Percentiles rank a stretch among this genome's conserved stretches.
Conservation (phyloP, 2,888 invertebrate genomes). For the Cheilosia urbana region DNA sequence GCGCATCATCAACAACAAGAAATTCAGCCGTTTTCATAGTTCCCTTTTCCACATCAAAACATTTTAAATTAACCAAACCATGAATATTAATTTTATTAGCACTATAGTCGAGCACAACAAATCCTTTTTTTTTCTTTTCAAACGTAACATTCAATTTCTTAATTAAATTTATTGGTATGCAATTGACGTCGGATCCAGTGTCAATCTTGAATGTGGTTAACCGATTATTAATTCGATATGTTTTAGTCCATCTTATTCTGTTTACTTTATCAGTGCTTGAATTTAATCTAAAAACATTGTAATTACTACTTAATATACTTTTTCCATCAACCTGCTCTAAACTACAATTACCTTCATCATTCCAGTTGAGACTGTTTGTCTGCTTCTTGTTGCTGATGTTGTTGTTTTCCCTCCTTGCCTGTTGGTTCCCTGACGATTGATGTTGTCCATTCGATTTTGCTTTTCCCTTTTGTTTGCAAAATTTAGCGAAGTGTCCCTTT, state of each 20-base stretch:
- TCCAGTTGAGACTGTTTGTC: slow-evolving; percentile 19
- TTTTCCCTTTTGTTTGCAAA: slow-evolving; percentile 33
- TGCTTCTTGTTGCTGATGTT: slow-evolving; percentile 6
- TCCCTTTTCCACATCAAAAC: slow-evolving; percentile 31
- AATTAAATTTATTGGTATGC: too few species aligned
- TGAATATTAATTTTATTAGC: slow-evolving; percentile 62
- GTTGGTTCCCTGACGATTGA: not conserved
- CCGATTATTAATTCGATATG: too few species aligned
- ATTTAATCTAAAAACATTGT: too few species aligned
- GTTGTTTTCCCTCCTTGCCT: not conserved
- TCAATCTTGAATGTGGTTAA: too few species aligned
- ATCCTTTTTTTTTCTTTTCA: slow-evolving; percentile 48
- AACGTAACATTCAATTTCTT: slow-evolving; percentile 14
- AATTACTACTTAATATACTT: too few species aligned
- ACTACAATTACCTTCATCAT: not conserved
- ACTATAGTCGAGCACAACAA: slow-evolving; percentile 64
- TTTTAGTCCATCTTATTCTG: too few species aligned
- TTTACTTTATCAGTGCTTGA: too few species aligned
- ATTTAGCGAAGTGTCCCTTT: slow-evolving; percentile 20
- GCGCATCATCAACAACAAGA: slow-evolving; percentile 32
- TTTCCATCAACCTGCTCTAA: too few species aligned
- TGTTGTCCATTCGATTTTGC: not conserved
- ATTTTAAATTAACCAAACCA: slow-evolving; percentile 17
- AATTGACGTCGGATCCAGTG: too few species aligned
- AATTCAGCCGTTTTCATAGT: slow-evolving; percentile 18